Base-by-base conservation (phyloP, 2,797 vertebrate genomes). In the Smutsia temminckii region DNA sequence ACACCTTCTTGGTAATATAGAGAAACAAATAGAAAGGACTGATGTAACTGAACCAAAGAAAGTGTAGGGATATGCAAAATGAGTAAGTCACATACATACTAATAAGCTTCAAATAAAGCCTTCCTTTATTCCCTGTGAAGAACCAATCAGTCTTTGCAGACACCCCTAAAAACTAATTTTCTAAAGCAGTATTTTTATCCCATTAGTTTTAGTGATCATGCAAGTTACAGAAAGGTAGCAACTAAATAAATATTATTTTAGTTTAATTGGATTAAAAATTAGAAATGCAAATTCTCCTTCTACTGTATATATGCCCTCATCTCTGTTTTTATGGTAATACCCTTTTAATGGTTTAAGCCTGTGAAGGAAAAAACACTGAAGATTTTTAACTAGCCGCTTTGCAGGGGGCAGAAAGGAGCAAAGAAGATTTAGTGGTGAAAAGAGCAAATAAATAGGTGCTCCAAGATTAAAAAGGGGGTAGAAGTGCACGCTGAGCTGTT, bases 391-490 rank as follows among this genome's bases (percentile, higher is more conserved):
- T 99, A 99, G 97, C 94, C 94, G 98, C 98, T 97, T 99, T 97
- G 98, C 97, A 98, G 99, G 99, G 99, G 98, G 98, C 98, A 95
- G 96, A 98, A 98, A 98, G 98, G 98, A 99, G 98, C 99, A 99
- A 99, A 98, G 98, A 98, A 99, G 99, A 99, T 99, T 99, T 99
- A 99, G 98, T 97, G 95, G 98, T 98, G 98, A 99, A 99, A 99
- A 99, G 99, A 99, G 99, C 99, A 99, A 99, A 99, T 99, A 99
- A 99, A 99, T 99, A 99, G 99, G 99, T 99, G 98, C 98, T 99
- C 98, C 98, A 99, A 99, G 99, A 99, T 99, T 99, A 99, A 99
- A 99, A 99, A 99, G 98, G 98, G 98, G 98, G 98, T 99, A 98
- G 99, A 98, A 99, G 99, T 99, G 98, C 98, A 98, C 97, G 98